phyloP scores from a whole-genome alignment of 2,113 vertebrate species.

The Toxostoma redivivum region DNA sequence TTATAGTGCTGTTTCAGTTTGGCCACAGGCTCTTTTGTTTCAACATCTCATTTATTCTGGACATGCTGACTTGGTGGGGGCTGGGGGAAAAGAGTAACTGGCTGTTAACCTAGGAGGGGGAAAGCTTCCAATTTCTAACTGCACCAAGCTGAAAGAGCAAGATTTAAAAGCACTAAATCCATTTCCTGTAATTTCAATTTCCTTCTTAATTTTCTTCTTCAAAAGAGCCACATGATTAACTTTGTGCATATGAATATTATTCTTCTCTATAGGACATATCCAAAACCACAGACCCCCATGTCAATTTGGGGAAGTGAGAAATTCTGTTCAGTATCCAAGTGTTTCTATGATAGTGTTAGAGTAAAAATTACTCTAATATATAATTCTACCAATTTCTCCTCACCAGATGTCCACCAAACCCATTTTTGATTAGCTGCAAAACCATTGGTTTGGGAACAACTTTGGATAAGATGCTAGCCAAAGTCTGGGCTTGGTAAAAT shows the following conservation, averaged over 20 bases:
- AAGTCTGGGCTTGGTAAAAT: not conserved
- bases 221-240: not conserved
- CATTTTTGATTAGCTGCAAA: not conserved
- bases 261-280: not conserved
- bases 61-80: not conserved
- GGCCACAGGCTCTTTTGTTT: not conserved
- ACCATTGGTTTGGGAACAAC: not conserved
- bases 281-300: not conserved
- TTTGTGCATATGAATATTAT: not conserved
- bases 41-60: not conserved
- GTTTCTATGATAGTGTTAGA: not conserved
- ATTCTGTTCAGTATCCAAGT: not conserved
- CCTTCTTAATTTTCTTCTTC: not conserved
- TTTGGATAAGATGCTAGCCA: not conserved
- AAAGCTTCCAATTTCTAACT: not conserved
- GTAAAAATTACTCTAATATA: not conserved
- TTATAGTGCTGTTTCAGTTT: not conserved
- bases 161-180: not conserved
- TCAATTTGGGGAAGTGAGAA: not conserved
- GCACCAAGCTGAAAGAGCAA: not conserved
- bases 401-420: not conserved
- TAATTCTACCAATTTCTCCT: not conserved
- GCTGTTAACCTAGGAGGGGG: not conserved
- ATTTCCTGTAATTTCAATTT: not conserved
- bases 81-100: rapidly evolving